These are phyloP conservation scores for Drosophila nigritarsus DNA, from an alignment of 2,888 invertebrate species.

Conservation along the genomic window DNA sequence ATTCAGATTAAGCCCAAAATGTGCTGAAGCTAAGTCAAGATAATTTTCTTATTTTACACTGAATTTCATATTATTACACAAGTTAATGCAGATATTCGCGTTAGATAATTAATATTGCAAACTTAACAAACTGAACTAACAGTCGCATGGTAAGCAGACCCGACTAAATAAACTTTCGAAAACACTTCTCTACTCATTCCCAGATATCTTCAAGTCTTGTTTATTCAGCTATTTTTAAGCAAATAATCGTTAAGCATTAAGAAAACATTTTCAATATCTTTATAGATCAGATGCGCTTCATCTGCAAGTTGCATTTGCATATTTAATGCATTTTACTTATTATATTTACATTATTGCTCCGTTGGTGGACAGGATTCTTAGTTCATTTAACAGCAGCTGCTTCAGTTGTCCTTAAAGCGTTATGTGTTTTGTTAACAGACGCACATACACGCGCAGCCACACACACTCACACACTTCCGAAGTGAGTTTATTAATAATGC, in stretches of 20 bases:
- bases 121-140: neutral
- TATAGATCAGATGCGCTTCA: too few species aligned
- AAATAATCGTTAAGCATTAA: neutral
- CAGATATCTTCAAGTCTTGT: neutral
- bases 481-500: constrained; percentile 63
- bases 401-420: constrained; percentile 48
- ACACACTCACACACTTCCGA: neutral
- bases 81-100: neutral
- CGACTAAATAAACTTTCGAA: neutral
- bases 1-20: neutral
- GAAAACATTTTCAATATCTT: neutral
- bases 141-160: neutral
- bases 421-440: constrained; percentile 47
- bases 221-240: neutral
- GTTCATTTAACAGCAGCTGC: constrained; percentile 36
- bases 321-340: constrained; percentile 6
- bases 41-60: neutral
- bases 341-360: constrained; percentile 43
- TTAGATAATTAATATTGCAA: neutral
- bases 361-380: constrained; percentile 20
- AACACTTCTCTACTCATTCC: neutral
- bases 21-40: neutral
- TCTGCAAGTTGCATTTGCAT: neutral
- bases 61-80: neutral
- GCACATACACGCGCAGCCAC: too few species aligned